phyloP scores from a whole-genome alignment of 2,113 vertebrate species.

The Pongo pygmaeus region DNA sequence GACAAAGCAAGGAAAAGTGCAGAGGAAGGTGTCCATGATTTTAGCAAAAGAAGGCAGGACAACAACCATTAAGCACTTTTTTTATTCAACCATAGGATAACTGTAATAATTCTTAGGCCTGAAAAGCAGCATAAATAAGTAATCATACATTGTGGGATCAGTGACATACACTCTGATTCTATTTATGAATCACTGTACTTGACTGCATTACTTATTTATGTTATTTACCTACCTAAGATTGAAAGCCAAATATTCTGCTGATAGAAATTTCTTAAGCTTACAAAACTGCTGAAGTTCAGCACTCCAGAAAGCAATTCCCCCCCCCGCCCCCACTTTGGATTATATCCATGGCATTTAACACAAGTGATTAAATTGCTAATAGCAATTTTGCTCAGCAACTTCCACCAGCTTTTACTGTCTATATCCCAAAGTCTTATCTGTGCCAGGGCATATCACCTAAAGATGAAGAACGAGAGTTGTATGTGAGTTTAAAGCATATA shows the following conservation, averaged over 20 bases:
- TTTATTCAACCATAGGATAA: neutral
- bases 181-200: neutral
- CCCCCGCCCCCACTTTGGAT: neutral
- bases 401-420: constrained; percentile 47
- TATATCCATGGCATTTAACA: constrained; percentile 3
- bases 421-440: constrained; percentile 12
- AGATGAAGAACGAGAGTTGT: neutral
- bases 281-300: constrained; percentile 25
- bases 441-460: neutral
- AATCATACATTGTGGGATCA: neutral
- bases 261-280: constrained; percentile 5
- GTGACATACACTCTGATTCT: neutral
- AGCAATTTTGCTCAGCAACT: constrained; percentile 50
- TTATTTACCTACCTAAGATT: constrained; percentile 7
- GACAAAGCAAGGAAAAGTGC: neutral
- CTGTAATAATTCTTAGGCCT: neutral
- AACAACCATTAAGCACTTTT: neutral
- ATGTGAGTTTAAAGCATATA: neutral
- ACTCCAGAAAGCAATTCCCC: constrained; percentile 10
- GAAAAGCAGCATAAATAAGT: constrained; percentile 46
- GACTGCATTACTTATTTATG: constrained; percentile 58
- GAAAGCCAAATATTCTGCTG: constrained; percentile 24
- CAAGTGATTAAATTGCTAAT: constrained; percentile 41
- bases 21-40: neutral
- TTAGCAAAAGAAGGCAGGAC: neutral